phyloP scores from a whole-genome alignment of 2,888 invertebrate species.

The Dryobotodes eremita region DNA sequence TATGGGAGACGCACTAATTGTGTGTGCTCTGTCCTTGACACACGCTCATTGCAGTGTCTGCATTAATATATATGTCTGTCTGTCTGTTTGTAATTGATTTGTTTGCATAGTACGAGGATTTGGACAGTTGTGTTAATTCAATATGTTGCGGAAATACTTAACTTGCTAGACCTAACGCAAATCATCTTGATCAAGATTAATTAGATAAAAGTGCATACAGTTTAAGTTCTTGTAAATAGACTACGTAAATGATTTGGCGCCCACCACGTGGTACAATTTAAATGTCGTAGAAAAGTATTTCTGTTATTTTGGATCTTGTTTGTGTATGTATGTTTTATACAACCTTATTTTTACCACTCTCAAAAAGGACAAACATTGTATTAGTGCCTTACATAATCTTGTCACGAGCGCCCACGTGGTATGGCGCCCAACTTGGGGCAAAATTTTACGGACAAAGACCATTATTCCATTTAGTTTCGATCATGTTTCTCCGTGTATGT shows the following conservation, averaged over 20 bases:
- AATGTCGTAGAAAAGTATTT: not conserved
- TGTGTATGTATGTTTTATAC: not conserved
- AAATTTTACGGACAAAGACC: not conserved
- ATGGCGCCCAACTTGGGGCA: slow-evolving; percentile 9
- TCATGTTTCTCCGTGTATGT: slow-evolving; percentile 1
- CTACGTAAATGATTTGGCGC: not conserved
- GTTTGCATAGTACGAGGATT: not conserved
- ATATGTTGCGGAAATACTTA: not conserved
- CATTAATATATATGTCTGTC: slow-evolving; percentile 26
- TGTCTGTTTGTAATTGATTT: slow-evolving; percentile 37
- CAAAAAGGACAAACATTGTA: not conserved
- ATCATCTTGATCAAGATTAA: too few species aligned
- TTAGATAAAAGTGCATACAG: not conserved
- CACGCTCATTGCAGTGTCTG: slow-evolving; percentile 30
- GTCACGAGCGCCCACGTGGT: not conserved
- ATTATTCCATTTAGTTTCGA: not conserved
- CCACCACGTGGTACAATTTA: not conserved
- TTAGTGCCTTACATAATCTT: not conserved
- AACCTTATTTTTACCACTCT: not conserved
- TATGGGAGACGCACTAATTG: slow-evolving; percentile 49
- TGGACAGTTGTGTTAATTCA: not conserved
- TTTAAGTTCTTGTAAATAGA: not conserved
- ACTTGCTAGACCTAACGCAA: too few species aligned
- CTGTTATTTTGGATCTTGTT: too few species aligned
- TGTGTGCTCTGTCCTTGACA: slow-evolving; percentile 55